A percentile compares a stretch with the other conserved stretches of the same genome.
Conservation (phyloP, 2,888 invertebrate species). For the Mythimna lalbum region DNA sequence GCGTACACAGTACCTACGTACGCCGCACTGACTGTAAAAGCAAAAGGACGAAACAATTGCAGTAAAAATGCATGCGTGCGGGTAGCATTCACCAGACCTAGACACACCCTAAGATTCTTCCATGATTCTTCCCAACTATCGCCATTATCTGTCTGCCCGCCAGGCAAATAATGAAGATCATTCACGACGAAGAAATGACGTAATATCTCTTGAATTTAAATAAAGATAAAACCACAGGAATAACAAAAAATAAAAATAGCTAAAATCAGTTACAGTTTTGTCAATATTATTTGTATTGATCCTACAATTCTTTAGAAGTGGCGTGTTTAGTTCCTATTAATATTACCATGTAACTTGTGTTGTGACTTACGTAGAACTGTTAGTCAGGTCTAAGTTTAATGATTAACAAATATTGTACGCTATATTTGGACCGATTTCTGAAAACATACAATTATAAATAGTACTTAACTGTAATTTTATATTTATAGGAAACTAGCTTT, state of each 20-base stretch:
- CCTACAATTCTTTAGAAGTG: constrained; percentile 13
- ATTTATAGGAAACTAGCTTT: too few relatives aligned
- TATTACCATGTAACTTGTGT: constrained; percentile 5
- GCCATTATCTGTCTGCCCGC: too few relatives aligned
- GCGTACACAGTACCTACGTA: too few relatives aligned
- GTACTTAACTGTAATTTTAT: not conserved
- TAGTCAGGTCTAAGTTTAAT: constrained; percentile 26
- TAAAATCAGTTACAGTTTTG: not conserved
- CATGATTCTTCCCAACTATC: too few relatives aligned
- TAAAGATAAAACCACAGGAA: not conserved
- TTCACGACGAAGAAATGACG: too few relatives aligned
- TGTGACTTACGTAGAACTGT: constrained; percentile 4
- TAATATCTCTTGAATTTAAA: not conserved
- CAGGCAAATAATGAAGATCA: too few relatives aligned
- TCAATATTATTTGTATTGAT: constrained; percentile 11
- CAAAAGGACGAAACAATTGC: too few relatives aligned
- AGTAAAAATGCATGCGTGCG: too few relatives aligned
- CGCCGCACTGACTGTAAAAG: too few relatives aligned
- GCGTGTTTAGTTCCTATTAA: constrained; percentile 18
- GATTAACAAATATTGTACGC: not conserved
- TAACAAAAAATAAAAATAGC: not conserved
- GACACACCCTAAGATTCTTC: too few relatives aligned
- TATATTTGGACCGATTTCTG: constrained; percentile 5
- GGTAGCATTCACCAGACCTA: too few relatives aligned
- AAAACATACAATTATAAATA: not conserved